These are phyloP conservation scores for Caiman crocodilus DNA, from an alignment of 2,797 vertebrate genomes.

Conservation along the genomic window DNA sequence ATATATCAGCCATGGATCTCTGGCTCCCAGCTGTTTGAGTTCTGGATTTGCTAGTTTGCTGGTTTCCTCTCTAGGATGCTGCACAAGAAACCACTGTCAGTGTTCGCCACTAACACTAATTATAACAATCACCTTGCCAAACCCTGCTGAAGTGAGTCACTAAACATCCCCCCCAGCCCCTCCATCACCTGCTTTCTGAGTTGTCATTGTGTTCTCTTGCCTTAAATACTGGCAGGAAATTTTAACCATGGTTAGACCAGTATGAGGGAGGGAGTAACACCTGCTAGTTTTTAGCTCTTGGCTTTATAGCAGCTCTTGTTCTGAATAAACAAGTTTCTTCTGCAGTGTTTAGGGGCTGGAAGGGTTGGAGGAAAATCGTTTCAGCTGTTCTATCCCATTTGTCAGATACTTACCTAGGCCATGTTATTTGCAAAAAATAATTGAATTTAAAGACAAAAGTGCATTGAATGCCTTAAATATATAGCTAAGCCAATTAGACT, in stretches of 20 bases:
- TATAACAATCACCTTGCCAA: constrained; percentile 22
- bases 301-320: neutral
- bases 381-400: neutral
- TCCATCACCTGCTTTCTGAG: neutral
- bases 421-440: neutral
- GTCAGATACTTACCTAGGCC: constrained; percentile 12
- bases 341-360: neutral
- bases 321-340: constrained; percentile 2
- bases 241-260: neutral
- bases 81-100: neutral
- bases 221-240: constrained; percentile 42
- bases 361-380: neutral
- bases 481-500: neutral
- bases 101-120: rapidly evolving
- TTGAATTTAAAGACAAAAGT: neutral
- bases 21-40: constrained; percentile 1
- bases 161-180: rapidly evolving
- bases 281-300: neutral
- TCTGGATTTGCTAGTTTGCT: neutral
- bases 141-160: neutral
- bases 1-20: neutral
- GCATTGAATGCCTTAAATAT: neutral
- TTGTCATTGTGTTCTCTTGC: neutral
- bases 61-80: neutral
- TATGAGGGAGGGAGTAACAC: constrained; percentile 48